Evolutionary conservation across 2,888 invertebrate species (phyloP), one percentile per base, ranked within the genome.

Genomic region (Temnothorax rugatulus): DNA sequence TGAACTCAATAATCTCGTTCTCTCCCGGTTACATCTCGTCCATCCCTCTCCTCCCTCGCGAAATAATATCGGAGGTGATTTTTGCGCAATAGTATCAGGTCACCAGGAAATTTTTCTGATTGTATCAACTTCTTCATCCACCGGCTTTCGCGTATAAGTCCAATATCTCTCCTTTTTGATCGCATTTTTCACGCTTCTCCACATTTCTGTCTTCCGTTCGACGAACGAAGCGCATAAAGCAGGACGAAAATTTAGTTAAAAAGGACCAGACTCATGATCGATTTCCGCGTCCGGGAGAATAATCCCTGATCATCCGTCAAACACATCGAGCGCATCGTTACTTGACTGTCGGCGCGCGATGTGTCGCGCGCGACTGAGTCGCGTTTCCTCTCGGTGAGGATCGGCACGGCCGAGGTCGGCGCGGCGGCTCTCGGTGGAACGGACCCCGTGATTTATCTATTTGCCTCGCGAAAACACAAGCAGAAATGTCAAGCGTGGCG

Each of bases 401-500:
- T 25, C 41, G 34, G 21, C 34, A 34, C 15, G 15, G 15, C 8
- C 25, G 50, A 25, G 69, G 5, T n/a, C 47, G 75, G 21, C 5
- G 54, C 47, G 75, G 21, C 5, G 54, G 5, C 41, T 29, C 44
- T 69, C 44, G 61, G 29, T 25, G 74, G 29, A 11, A 29, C 44
- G 73, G 44, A 25, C 57, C 11, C 57, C 25, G 29, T 77, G 71
- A 77, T 77, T 77, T 68, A 77, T 77, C 54, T 69, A 29, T 77
- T 68, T 44, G 54, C 44, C 44, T n/a, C n/a, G 69, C n/a, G 69
- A 69, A 69, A 57, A 77, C 50, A 76, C n/a, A 57, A 59, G 57
- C 47, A 44, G 64, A 59, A 59, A 69, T 74, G 76, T 84, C 84
- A 76, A 66, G 25, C 87, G 59, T 15, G n/a, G n/a, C 61, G 38